Evolutionary conservation across 1,140 invertebrate species (phyloP).

Genomic region (Meloidogyne hapla): DNA sequence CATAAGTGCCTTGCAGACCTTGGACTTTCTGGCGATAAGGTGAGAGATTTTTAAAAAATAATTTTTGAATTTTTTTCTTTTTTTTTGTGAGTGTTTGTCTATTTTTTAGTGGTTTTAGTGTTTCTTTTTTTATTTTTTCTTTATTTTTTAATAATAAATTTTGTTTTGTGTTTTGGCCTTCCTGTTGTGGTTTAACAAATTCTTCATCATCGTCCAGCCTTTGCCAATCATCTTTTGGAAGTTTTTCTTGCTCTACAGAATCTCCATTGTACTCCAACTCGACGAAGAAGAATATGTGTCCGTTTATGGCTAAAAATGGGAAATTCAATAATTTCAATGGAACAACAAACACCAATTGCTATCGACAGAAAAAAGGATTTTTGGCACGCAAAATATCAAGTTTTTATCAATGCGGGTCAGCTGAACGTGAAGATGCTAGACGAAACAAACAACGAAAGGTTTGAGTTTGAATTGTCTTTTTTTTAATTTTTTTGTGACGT

Average conservation of each 20-base stretch:
- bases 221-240: background rate
- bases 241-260: background rate
- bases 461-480: conserved; percentile 17
- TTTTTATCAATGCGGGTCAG: conserved; percentile 18
- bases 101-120: background rate
- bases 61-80: conserved; percentile 18
- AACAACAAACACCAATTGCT: background rate
- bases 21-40: conserved; percentile 89
- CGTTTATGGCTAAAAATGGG: background rate
- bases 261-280: background rate
- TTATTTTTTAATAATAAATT: conserved; percentile 17
- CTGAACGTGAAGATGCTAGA: background rate
- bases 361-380: conserved; percentile 11
- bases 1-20: conserved; percentile 93
- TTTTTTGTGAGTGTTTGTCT: too few relatives aligned
- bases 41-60: conserved; percentile 64
- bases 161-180: conserved; percentile 8
- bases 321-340: background rate
- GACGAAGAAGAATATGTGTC: background rate
- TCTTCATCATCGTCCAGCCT: background rate
- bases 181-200: background rate
- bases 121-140: background rate
- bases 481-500: conserved; percentile 41
- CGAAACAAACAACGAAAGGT: conserved; percentile 1
- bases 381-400: conserved; percentile 23